Evolutionary conservation across 64 coral and sea anemone genomes (phyloP).

Genomic region (Stichodactyla mertensii): DNA sequence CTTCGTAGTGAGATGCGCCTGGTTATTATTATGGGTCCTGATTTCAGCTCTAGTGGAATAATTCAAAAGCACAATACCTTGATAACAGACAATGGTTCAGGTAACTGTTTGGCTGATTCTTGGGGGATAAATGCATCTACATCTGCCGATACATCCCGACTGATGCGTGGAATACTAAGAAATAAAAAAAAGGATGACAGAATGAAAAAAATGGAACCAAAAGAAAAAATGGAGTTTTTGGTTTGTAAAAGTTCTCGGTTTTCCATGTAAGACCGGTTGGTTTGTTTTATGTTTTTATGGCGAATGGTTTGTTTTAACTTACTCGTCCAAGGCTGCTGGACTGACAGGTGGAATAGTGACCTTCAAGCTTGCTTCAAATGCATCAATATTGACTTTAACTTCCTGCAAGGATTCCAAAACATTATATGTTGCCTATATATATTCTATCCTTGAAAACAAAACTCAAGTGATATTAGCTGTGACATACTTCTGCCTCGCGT

Average conservation of each 20-base stretch:
- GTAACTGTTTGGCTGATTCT: neutral
- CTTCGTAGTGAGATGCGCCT: too few species aligned
- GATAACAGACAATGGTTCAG: conserved; percentile 7
- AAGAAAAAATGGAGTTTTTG: neutral
- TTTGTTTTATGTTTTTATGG: too few species aligned
- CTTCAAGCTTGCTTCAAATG: conserved; percentile 89
- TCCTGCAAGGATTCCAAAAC: conserved; percentile 36
- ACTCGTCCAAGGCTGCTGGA: conserved; percentile 77
- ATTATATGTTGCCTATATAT: neutral
- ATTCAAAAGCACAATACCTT: neutral
- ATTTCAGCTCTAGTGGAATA: too few species aligned
- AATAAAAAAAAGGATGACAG: neutral
- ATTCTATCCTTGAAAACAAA: neutral
- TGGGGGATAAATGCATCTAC: conserved; percentile 1
- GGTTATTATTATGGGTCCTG: too few species aligned
- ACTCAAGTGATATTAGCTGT: neutral
- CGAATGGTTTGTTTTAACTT: neutral
- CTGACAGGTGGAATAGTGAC: conserved; percentile 71
- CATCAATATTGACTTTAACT: conserved; percentile 81
- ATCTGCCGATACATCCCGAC: neutral
- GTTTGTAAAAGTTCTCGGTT: too few species aligned
- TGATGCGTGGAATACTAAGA: neutral
- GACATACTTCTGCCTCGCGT: conserved; percentile 64
- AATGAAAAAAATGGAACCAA: neutral
- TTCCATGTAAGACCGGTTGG: too few species aligned